These are phyloP conservation scores for Leontopithecus rosalia DNA, from an alignment of 2,797 vertebrate genomes.

Conservation along the genomic window DNA sequence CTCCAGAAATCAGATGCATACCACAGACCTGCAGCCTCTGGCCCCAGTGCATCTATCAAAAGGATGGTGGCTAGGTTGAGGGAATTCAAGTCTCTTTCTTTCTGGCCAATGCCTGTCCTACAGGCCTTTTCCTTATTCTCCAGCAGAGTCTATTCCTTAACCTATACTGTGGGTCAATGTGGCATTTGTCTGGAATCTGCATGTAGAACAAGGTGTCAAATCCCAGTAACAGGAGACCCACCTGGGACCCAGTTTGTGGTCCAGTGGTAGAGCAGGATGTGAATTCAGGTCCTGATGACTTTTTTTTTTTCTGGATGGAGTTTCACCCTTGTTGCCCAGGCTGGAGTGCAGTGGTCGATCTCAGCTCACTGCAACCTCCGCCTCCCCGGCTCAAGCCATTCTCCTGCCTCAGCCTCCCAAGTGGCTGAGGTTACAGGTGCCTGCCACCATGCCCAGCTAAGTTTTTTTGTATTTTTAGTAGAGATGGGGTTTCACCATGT, in stretches of 20 bases:
- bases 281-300: neutral
- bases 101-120: neutral
- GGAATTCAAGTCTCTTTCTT: neutral
- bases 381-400: neutral
- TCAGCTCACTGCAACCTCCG: neutral
- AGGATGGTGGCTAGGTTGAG: neutral
- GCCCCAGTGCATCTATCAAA: neutral
- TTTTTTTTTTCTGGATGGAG: neutral
- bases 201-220: neutral
- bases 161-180: neutral
- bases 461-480: neutral
- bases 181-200: neutral
- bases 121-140: neutral
- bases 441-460: neutral
- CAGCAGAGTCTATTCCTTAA: neutral
- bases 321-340: neutral
- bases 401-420: neutral
- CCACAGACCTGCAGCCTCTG: neutral
- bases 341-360: neutral
- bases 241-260: neutral
- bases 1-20: neutral
- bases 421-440: no score
- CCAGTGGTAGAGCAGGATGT: neutral
- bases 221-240: neutral
- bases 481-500: neutral